Percentiles rank a stretch among this genome's conserved stretches.
Conservation (phyloP, 1,140 invertebrate genomes). For the Anoplophora glabripennis region DNA sequence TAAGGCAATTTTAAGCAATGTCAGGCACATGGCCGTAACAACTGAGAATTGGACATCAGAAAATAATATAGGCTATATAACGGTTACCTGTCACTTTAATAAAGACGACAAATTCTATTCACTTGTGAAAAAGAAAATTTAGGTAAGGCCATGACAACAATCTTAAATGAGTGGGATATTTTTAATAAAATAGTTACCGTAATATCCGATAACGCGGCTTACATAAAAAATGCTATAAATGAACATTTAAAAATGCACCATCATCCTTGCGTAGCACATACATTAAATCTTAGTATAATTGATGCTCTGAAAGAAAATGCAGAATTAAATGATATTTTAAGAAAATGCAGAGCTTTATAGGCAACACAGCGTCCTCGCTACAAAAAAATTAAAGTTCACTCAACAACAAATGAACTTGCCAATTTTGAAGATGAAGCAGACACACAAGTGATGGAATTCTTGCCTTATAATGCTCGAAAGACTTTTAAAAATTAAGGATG, state of each 20-base stretch:
- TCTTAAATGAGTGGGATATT: constrained; percentile 1
- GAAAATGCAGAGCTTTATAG: constrained; percentile 22
- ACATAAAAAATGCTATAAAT: constrained; percentile 17
- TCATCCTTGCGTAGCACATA: constrained; percentile 48
- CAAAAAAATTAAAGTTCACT: constrained; percentile 21
- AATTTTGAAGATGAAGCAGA: constrained; percentile 34
- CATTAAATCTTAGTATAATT: constrained; percentile 17
- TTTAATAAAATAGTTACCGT: constrained; percentile 1
- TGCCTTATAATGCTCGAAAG: too few species aligned
- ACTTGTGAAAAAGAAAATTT: constrained; percentile 10
- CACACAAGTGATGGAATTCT: background rate
- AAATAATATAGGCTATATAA: constrained; percentile 18
- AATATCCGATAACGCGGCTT: constrained; percentile 7
- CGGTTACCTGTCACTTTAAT: constrained; percentile 26
- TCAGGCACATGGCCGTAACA: constrained; percentile 16
- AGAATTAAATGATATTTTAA: constrained; percentile 7
- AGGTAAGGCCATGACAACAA: background rate
- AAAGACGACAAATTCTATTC: constrained; percentile 4
- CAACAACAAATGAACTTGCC: constrained; percentile 27
- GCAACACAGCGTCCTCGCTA: constrained; percentile 22
- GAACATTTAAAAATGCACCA: constrained; percentile 40
- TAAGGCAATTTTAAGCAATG: constrained; percentile 5
- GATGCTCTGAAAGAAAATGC: constrained; percentile 6
- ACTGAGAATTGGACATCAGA: constrained; percentile 28
- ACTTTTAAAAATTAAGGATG: too few species aligned